phyloP scores from a whole-genome alignment of 2,888 invertebrate genomes.

The Tricholauxania praeusta region DNA sequence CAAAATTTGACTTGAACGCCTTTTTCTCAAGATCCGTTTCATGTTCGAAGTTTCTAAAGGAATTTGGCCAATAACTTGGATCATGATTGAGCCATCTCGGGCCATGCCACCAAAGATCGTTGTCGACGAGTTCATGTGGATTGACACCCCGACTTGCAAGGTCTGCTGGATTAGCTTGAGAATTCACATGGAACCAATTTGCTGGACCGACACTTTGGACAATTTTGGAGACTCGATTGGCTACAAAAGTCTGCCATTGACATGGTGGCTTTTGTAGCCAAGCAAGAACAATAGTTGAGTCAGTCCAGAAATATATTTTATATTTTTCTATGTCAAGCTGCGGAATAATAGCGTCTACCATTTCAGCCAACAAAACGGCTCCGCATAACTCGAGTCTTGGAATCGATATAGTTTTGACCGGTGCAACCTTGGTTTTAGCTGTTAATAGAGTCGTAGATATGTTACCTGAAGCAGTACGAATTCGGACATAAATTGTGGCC shows the following conservation, averaged over 20 bases:
- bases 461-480: too few relatives aligned
- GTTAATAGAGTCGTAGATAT: too few relatives aligned
- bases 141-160: not conserved
- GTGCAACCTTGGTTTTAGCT: too few relatives aligned
- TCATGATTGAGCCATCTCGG: not conserved
- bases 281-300: constrained; percentile 16
- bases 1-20: not conserved
- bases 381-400: too few relatives aligned
- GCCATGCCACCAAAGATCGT: constrained; percentile 3
- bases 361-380: too few relatives aligned
- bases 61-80: not conserved
- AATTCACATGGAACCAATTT: not conserved
- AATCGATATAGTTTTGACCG: too few relatives aligned
- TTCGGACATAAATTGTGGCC: too few relatives aligned
- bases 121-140: not conserved
- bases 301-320: too few relatives aligned
- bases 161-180: not conserved
- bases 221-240: constrained; percentile 26
- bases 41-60: not conserved
- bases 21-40: not conserved
- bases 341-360: too few relatives aligned
- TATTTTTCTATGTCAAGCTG: too few relatives aligned
- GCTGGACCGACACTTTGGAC: not conserved
- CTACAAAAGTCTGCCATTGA: constrained; percentile 25
- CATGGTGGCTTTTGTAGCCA: constrained; percentile 11